phyloP scores from a whole-genome alignment of 2,797 vertebrate species.

The Rhabdophis nuchalis region DNA sequence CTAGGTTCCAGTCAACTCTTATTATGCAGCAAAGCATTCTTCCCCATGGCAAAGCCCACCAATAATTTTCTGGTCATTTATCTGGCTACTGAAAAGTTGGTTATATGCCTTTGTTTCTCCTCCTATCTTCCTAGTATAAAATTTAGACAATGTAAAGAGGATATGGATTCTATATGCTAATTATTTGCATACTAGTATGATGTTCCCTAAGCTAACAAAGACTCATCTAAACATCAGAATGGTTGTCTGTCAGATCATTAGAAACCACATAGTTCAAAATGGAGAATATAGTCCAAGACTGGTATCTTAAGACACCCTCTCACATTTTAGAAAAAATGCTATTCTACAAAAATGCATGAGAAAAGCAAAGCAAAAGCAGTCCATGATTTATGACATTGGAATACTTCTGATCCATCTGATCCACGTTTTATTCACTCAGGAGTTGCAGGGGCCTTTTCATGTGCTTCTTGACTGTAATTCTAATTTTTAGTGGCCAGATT shows the following conservation, averaged over 20 bases:
- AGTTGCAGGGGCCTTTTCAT: neutral
- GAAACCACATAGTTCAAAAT: neutral
- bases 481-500: neutral
- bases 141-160: neutral
- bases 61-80: neutral
- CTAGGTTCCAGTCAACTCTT: neutral
- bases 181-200: neutral
- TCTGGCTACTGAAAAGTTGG: neutral
- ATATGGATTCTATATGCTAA: neutral
- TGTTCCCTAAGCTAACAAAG: neutral
- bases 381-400: neutral
- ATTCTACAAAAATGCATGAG: neutral
- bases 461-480: neutral
- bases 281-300: neutral
- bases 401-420: too few species aligned
- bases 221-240: neutral
- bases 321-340: neutral
- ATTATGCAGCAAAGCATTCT: neutral
- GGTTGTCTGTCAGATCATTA: neutral
- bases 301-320: neutral
- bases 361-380: neutral
- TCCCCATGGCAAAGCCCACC: neutral
- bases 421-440: neutral
- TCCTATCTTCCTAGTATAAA: neutral
- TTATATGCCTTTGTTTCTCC: neutral